A percentile compares a stretch with the other conserved stretches of the same genome.
Conservation (phyloP, 2,113 vertebrate genomes). For the Phycodurus eques region DNA sequence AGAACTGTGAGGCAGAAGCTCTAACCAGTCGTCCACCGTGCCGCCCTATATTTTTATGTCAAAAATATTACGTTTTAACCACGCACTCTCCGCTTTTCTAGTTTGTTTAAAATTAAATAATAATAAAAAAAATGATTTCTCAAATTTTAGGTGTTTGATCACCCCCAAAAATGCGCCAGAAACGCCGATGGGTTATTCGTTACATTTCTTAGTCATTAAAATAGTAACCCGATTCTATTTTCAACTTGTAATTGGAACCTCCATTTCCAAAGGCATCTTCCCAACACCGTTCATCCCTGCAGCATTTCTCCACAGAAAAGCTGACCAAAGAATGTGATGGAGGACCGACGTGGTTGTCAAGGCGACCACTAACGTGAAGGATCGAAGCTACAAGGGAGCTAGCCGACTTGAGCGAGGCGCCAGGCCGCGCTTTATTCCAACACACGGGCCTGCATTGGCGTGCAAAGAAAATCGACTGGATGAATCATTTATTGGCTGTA, state of each 20-base stretch:
- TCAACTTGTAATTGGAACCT: background rate
- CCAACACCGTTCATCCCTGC: background rate
- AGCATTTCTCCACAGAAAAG: background rate
- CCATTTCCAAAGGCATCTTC: background rate
- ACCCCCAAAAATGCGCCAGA: too few relatives aligned
- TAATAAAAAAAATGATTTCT: too few relatives aligned
- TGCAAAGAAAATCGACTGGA: background rate
- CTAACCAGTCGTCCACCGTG: too few relatives aligned
- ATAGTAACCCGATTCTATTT: too few relatives aligned
- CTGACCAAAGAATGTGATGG: slow-evolving; percentile 1
- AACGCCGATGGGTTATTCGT: too few relatives aligned
- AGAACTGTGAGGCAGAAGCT: too few relatives aligned
- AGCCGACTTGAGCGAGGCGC: slow-evolving; percentile 21
- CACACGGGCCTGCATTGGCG: background rate
- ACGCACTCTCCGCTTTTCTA: too few relatives aligned
- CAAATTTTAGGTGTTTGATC: too few relatives aligned
- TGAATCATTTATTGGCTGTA: slow-evolving; percentile 1
- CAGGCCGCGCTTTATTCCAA: slow-evolving; percentile 41
- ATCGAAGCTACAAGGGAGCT: slow-evolving; percentile 26
- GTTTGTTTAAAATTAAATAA: too few relatives aligned
- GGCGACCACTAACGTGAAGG: slow-evolving; percentile 64
- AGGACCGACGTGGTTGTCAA: slow-evolving; percentile 72
- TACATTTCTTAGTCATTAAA: too few relatives aligned
- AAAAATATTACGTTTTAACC: too few relatives aligned
- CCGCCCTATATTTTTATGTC: too few relatives aligned